Conservation (phyloP, 2,888 invertebrate species). For the Xestia rhomboidea region DNA sequence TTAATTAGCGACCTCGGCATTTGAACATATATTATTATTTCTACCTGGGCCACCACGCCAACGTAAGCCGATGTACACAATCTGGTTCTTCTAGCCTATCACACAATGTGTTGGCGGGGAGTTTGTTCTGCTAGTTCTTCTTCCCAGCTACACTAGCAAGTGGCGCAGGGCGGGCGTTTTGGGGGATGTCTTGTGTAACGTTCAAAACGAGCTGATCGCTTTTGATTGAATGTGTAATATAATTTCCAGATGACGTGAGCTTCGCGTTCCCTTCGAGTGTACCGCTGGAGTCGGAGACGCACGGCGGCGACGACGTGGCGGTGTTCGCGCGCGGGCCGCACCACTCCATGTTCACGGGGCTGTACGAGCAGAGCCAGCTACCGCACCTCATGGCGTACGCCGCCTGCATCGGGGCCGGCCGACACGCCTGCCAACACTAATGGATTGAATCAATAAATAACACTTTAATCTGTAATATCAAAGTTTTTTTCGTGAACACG, state of each 20-base stretch:
- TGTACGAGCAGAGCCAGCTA: conserved; percentile 94
- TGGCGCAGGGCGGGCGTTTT: too few species aligned
- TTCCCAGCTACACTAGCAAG: too few species aligned
- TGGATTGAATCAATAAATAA: neutral
- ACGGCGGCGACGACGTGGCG: conserved; percentile 95
- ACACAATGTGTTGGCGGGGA: too few species aligned
- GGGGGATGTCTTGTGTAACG: too few species aligned
- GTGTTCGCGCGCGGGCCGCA: conserved; percentile 93
- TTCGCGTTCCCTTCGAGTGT: conserved; percentile 85
- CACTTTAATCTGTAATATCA: neutral
- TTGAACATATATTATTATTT: too few species aligned
- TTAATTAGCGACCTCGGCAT: too few species aligned
- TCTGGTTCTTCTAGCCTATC: too few species aligned
- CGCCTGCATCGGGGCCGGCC: conserved; percentile 92
- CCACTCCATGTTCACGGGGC: conserved; percentile 94
- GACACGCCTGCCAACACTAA: conserved; percentile 76
- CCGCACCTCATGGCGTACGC: conserved; percentile 94
- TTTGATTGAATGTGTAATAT: neutral
- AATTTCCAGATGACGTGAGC: conserved; percentile 64
- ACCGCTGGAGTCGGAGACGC: conserved; percentile 92
- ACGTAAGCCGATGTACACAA: too few species aligned
- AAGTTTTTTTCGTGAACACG: neutral
- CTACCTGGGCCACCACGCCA: too few species aligned
- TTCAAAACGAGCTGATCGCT: too few species aligned
- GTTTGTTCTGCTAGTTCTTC: too few species aligned